These are phyloP conservation scores for Phthorimaea operculella DNA, from an alignment of 1,140 invertebrate species.

Conservation along the genomic window DNA sequence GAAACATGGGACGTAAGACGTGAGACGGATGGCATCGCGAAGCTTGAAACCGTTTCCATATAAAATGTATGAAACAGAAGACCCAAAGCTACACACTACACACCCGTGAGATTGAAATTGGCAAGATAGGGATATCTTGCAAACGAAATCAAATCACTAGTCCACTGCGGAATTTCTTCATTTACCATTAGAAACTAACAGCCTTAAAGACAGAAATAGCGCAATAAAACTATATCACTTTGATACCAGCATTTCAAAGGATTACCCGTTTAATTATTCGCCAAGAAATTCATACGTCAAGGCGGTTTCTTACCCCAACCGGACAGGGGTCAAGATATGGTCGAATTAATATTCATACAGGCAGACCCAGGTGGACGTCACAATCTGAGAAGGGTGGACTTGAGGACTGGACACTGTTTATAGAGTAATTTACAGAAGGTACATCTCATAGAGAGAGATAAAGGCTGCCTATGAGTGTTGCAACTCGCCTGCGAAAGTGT, in stretches of 20 bases:
- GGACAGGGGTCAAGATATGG: conserved; percentile 64
- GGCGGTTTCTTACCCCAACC: conserved; percentile 36
- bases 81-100: no score
- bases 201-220: no score
- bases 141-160: no score
- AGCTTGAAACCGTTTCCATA: no score
- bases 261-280: conserved; percentile 42
- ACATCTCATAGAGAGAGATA: conserved; percentile 3
- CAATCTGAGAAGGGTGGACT: conserved; percentile 62
- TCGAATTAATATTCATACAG: conserved; percentile 66
- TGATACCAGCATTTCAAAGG: neutral
- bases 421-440: conserved; percentile 21
- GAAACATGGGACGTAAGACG: no score
- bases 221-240: conserved; percentile 3
- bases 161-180: no score
- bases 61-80: no score
- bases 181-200: no score
- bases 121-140: no score
- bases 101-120: no score
- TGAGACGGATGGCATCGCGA: no score
- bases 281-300: conserved; percentile 64
- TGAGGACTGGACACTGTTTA: conserved; percentile 48
- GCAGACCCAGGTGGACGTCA: conserved; percentile 62
- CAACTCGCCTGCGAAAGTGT: no score
- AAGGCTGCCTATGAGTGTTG: conserved; percentile 10